Base-by-base conservation (phyloP, 2,113 vertebrate species). In the Coryphaenoides rupestris region DNA sequence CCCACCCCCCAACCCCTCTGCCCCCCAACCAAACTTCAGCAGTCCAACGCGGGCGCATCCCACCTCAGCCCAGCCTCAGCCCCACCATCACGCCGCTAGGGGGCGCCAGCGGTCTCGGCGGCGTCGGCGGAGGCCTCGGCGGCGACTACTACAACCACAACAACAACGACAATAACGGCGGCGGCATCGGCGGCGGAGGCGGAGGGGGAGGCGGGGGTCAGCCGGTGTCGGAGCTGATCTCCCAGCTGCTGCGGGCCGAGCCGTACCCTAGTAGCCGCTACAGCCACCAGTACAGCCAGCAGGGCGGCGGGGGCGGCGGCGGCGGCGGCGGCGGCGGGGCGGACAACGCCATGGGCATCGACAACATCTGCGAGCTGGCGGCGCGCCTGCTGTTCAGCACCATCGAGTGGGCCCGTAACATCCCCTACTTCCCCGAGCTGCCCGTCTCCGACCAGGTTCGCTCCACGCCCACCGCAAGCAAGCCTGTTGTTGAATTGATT, bases 291-390 rank as follows among this genome's bases (percentile, higher is more conserved):
- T 95, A 92, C 69, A 85, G 88, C 46, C 93, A 94, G 74, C 93
- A 92, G 66, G 84, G 86, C 50, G n/a, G n/a, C n/a, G n/a, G n/a
- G n/a, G n/a, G n/a, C n/a, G n/a, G n/a, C n/a, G n/a, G n/a, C n/a
- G n/a, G n/a, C n/a, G n/a, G n/a, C n/a, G n/a, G n/a, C n/a, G n/a
- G n/a, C n/a, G n/a, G n/a, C n/a, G 92, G 92, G 65, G 74, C 78
- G 4, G 86, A 86, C 54, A 85, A 86, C 6, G 87, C 91, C 73
- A 92, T 94, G 91, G 93, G 93, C 71, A 98, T 98, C 23, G 95
- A 98, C 80, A 98, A 94, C 84, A 96, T 98, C 88, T 98, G 96
- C 49, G 96, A 98, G 83, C 87, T 98, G 87, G 96, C 96, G 0
- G 96, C 96, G 0, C 88, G 96, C 58, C 88, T 98, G 1, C 95